Evolutionary conservation across 1,140 invertebrate genomes (phyloP).

Genomic region (Pogonus chalceus): DNA sequence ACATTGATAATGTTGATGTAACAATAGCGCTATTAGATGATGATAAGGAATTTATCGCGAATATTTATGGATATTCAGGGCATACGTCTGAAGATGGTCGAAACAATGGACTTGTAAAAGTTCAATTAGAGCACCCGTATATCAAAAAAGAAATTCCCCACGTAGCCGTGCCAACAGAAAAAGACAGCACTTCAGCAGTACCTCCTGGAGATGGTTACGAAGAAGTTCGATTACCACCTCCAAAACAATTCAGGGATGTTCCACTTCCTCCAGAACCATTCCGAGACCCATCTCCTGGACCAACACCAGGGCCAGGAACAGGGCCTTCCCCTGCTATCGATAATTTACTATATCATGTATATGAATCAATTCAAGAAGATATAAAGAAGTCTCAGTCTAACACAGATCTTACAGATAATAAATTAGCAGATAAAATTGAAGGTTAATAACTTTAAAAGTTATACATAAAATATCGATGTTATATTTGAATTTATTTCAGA

Average conservation of each 20-base stretch:
- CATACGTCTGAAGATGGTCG: constrained; percentile 2
- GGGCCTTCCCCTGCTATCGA: constrained; percentile 49
- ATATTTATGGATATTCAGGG: constrained; percentile 8
- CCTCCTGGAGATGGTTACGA: constrained; percentile 62
- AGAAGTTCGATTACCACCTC: constrained; percentile 64
- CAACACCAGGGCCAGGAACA: no score
- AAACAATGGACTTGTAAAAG: constrained; percentile 13
- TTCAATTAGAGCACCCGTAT: constrained; percentile 34
- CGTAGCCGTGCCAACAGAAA: constrained; percentile 17
- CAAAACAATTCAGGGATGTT: constrained; percentile 73
- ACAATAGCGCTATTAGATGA: background rate
- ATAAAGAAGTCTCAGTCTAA: constrained; percentile 46
- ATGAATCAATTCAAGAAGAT: constrained; percentile 52
- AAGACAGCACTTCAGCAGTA: constrained; percentile 19
- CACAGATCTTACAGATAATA: constrained; percentile 44
- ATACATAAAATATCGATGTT: no score
- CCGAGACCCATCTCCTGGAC: constrained; percentile 40
- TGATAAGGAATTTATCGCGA: background rate
- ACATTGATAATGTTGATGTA: background rate
- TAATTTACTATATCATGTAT: constrained; percentile 72
- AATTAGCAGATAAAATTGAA: constrained; percentile 31
- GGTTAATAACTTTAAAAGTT: background rate
- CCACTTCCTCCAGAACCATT: constrained; percentile 65
- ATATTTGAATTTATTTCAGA: constrained; percentile 4
- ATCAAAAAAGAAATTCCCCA: constrained; percentile 38